Evolutionary conservation across 2,113 vertebrate species (phyloP), one percentile per base, ranked within the genome.

Genomic region (Indri indri): DNA sequence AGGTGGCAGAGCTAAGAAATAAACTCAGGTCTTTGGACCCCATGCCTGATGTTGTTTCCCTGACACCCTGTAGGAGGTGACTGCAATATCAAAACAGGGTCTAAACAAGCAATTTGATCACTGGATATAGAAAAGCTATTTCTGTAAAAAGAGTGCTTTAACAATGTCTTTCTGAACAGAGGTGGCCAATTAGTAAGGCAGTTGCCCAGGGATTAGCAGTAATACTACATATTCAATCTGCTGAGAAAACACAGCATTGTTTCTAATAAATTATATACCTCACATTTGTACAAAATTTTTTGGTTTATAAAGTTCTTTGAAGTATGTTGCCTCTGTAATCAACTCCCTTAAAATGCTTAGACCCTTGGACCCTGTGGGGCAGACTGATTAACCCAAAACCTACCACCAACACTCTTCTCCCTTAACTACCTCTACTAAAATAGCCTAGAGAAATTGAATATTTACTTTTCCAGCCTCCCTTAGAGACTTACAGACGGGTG

Each of bases 181-280:
- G 91, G 95, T 90, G 93, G 85, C 88, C 95, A 97, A 92, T 98
- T 96, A 97, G 65, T 81, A 83, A 96, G 74, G 66, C 90, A 9
- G 30, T 79, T 90, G 52, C 84, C 50, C 16, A 32, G 68, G 81
- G 90, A 87, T 94, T 92, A 96, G 92, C 90, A 90, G 71, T 68
- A 95, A 90, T 74, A 88, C 45, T 50, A 42, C 45, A 57, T 77
- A 81, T 89, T 80, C 10, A 25, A 92, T 96, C 81, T 90, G 65
- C 95, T 88, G 86, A 90, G 96, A 79, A 93, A 97, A 83, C 87
- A 81, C 95, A 96, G 85, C 81, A 63, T 70, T 32, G 6, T 73
- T 59, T 79, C 81, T 77, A 57, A 84, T 91, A 97, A 97, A 97
- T 94, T 95, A 94, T 17, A 95, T 50, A 76, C 59, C 50, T 92